phyloP scores from a whole-genome alignment of 2,888 invertebrate species.

The Chalcis sispes region DNA sequence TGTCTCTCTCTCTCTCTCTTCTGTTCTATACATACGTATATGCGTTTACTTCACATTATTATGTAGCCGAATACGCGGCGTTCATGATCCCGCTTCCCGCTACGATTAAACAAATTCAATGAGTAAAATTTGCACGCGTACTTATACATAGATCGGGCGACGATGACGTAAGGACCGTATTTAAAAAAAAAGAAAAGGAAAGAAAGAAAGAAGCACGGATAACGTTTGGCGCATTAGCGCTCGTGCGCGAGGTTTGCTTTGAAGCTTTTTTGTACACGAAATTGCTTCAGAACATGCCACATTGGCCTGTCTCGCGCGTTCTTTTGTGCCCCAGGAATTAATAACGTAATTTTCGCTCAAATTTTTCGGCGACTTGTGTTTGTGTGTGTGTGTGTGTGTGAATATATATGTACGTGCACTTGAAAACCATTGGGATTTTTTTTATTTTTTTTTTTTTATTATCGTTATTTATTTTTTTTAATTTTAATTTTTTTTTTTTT shows the following conservation, averaged over 20 bases:
- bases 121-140: conserved; percentile 11
- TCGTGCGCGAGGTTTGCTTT: not conserved
- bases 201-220: not conserved
- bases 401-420: too few relatives aligned
- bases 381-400: not conserved
- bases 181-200: not conserved
- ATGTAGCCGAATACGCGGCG: not conserved
- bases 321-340: conserved; percentile 27
- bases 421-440: conserved; percentile 11
- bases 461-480: not conserved
- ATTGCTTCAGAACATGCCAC: not conserved
- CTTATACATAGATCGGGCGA: too few relatives aligned
- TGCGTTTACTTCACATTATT: not conserved
- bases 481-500: not conserved
- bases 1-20: too few relatives aligned
- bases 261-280: not conserved
- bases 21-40: not conserved
- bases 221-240: conserved; percentile 20
- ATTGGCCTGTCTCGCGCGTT: conserved; percentile 14
- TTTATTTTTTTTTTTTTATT: not conserved
- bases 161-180: conserved; percentile 37
- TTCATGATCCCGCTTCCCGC: conserved; percentile 4
- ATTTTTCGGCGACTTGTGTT: not conserved
- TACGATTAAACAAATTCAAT: conserved; percentile 55
- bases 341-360: conserved; percentile 42